These are phyloP conservation scores for Hyposoter didymator DNA, from an alignment of 2,888 invertebrate species.

Conservation along the genomic window DNA sequence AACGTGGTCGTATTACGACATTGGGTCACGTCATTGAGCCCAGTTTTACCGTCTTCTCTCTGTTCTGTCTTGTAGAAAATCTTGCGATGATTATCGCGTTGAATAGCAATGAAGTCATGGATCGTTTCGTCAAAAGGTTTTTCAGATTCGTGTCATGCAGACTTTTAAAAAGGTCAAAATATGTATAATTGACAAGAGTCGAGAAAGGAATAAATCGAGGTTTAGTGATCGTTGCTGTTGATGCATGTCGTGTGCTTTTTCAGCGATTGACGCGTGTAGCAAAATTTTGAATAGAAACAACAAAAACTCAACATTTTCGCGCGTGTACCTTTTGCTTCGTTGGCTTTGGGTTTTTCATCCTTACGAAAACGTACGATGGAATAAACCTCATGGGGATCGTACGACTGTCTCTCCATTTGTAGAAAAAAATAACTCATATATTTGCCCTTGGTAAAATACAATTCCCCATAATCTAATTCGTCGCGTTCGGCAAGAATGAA, in stretches of 20 bases:
- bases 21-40: neutral
- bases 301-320: neutral
- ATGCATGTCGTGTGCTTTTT: neutral
- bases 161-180: neutral
- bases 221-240: neutral
- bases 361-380: constrained; percentile 77
- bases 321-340: constrained; percentile 54
- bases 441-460: constrained; percentile 81
- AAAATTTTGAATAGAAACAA: neutral
- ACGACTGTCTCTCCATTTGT: constrained; percentile 80
- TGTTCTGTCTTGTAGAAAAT: neutral
- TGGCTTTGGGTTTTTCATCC: constrained; percentile 66
- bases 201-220: neutral
- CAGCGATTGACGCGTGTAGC: neutral
- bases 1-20: neutral
- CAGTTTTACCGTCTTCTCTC: neutral
- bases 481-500: constrained; percentile 72
- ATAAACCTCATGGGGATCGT: constrained; percentile 79
- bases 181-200: neutral
- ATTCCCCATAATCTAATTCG: constrained; percentile 74
- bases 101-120: constrained; percentile 16
- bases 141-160: neutral
- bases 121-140: neutral
- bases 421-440: constrained; percentile 80
- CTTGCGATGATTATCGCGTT: neutral